phyloP scores from a whole-genome alignment of 1,140 invertebrate species.

The Pseudachorutes palmiensis region DNA sequence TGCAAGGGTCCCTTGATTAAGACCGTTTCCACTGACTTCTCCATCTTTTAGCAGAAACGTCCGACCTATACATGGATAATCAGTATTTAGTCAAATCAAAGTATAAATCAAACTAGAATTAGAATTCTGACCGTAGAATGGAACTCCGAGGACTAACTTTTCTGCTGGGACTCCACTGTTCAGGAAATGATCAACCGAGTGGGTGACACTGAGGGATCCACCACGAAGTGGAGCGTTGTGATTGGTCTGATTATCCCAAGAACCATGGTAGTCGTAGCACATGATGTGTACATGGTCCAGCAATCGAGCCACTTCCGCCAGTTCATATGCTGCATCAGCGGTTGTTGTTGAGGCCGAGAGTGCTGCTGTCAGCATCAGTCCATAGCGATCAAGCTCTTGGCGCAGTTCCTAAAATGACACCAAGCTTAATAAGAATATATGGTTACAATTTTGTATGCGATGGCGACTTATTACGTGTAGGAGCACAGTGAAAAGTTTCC shows the following conservation, averaged over 20 bases:
- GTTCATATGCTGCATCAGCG: conserved; percentile 66
- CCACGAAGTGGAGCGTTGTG: conserved; percentile 52
- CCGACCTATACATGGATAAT: too few relatives aligned
- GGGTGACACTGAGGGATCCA: conserved; percentile 7
- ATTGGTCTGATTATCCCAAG: conserved; percentile 66
- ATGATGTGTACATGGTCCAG: conserved; percentile 79
- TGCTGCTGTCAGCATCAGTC: conserved; percentile 63
- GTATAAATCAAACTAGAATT: too few relatives aligned
- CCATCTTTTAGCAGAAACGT: conserved; percentile 55
- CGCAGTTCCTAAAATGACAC: conserved; percentile 51
- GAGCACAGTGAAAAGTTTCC: conserved; percentile 63
- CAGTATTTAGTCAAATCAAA: too few relatives aligned
- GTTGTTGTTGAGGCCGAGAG: conserved; percentile 61
- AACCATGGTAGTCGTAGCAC: conserved; percentile 83
- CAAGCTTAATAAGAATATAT: background rate
- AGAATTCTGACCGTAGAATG: conserved; percentile 78
- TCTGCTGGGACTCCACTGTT: conserved; percentile 55
- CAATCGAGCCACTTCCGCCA: conserved; percentile 59
- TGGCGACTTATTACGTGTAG: conserved; percentile 52
- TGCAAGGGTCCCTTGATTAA: conserved; percentile 47
- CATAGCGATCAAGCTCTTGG: conserved; percentile 51
- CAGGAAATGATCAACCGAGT: conserved; percentile 40
- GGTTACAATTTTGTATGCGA: background rate
- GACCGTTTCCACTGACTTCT: conserved; percentile 41
- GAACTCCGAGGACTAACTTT: conserved; percentile 72